Base-by-base conservation (phyloP, 2,113 vertebrate genomes). In the Colinus virginianus region DNA sequence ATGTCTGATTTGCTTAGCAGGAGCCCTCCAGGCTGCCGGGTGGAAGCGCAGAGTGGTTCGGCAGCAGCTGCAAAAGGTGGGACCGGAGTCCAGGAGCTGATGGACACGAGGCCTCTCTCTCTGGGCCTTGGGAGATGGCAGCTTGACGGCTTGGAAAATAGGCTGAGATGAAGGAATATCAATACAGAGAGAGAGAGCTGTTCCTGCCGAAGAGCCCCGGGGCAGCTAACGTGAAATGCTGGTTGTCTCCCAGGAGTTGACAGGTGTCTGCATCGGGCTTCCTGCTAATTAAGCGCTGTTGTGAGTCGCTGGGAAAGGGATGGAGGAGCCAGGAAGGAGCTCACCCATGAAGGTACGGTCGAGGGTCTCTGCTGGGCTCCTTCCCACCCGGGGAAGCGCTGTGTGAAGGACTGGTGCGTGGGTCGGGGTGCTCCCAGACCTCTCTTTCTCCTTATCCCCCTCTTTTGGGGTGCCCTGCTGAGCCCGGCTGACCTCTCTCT, bases 161-260 rank as follows among this genome's bases (percentile, higher is more conserved):
- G 94, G 85, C 87, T 96, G 89, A 95, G 94, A 95, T 97, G 95
- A 97, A 96, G 93, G 96, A 96, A 95, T 91, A 94, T 97, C 96
- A 94, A 96, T 96, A 96, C 2, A 25, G 93, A 90, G 88, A 95
- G 88, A 95, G 91, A 22, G 82, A 95, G 92, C 91, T 88, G 90
- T 79, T 96, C 90, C 92, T 94, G 93, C 92, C 12, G 90, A 95
- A 74, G 84, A 96, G 94, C 90, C 93, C 75, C 30, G 3, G 97
- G 92, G 90, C 94, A 87, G 93, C 93, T 92, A 89, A 95, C 66
- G 46, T 94, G 94, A 96, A 96, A 96, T 70, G 90, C 93, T 88
- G 92, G 70, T 92, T 92, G 92, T 95, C 94, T 96, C 86, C 2
- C 79, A 96, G 95, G 90, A 96, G 91, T 22, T 95, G 96, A 94